Evolutionary conservation across 2,888 invertebrate species (phyloP).

Genomic region (Agrochola circellaris): DNA sequence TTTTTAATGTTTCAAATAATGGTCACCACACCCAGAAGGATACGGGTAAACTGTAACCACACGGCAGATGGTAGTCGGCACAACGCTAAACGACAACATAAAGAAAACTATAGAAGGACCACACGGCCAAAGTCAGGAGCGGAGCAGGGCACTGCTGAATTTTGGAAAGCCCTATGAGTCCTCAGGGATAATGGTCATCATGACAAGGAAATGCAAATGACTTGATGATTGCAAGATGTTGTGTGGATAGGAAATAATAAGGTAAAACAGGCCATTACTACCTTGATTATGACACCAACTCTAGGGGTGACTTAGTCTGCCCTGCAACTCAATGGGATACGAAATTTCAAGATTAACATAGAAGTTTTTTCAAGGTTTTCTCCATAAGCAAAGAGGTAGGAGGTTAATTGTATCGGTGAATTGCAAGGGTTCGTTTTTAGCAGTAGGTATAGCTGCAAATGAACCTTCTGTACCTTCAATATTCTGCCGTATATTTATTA

Average conservation of each 20-base stretch:
- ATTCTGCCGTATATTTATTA: constrained; percentile 21
- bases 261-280: background rate
- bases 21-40: constrained; percentile 56
- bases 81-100: constrained; percentile 2
- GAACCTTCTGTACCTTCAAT: constrained; percentile 26
- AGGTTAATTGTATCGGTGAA: background rate
- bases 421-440: background rate
- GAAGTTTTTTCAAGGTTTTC: background rate
- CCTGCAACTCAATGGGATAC: background rate
- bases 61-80: constrained; percentile 67
- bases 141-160: background rate
- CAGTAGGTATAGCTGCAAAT: too few relatives aligned
- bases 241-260: too few relatives aligned
- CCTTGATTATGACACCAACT: background rate
- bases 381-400: background rate
- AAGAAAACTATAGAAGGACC: constrained; percentile 22
- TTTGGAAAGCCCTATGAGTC: background rate
- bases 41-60: constrained; percentile 71
- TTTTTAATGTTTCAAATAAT: constrained; percentile 56
- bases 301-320: background rate
- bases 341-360: background rate
- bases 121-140: background rate
- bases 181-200: too few relatives aligned
- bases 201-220: background rate
- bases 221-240: background rate